Evolutionary conservation across 1,140 invertebrate species (phyloP).

Genomic region (Eurosta solidaginis): DNA sequence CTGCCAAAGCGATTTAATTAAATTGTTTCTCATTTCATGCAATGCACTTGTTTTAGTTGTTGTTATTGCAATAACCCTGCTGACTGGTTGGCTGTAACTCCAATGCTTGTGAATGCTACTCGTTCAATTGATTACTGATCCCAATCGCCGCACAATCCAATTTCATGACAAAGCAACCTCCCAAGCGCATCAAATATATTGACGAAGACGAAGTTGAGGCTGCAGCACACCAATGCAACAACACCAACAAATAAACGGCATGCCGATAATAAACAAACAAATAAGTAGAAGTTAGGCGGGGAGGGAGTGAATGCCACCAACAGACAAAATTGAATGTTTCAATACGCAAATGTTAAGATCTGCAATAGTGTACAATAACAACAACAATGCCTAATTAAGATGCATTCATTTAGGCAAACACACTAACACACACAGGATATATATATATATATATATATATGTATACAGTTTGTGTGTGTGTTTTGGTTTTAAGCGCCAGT

Average conservation of each 20-base stretch:
- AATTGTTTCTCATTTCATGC: not conserved
- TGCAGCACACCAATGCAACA: not conserved
- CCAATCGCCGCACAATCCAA: constrained; percentile 5
- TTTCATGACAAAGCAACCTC: constrained; percentile 18
- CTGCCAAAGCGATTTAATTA: not conserved
- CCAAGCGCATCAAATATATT: not conserved
- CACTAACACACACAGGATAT: not conserved
- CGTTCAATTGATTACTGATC: not conserved
- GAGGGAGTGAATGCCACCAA: not conserved
- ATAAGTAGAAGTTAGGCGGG: not conserved
- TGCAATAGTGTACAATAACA: not conserved
- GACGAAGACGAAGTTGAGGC: not conserved
- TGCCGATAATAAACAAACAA: not conserved
- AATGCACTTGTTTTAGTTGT: not conserved
- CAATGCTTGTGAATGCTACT: not conserved
- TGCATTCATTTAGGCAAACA: not conserved
- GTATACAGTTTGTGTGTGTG: too few relatives aligned
- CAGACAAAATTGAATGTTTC: not conserved
- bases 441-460: not conserved
- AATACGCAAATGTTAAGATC: not conserved
- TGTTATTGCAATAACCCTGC: not conserved
- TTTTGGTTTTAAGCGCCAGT: not conserved
- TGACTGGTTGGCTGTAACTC: not conserved
- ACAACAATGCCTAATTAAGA: not conserved
- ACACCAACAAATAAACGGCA: not conserved